phyloP scores from a whole-genome alignment of 2,797 vertebrate genomes.

The Notoglanidium macrostoma region DNA sequence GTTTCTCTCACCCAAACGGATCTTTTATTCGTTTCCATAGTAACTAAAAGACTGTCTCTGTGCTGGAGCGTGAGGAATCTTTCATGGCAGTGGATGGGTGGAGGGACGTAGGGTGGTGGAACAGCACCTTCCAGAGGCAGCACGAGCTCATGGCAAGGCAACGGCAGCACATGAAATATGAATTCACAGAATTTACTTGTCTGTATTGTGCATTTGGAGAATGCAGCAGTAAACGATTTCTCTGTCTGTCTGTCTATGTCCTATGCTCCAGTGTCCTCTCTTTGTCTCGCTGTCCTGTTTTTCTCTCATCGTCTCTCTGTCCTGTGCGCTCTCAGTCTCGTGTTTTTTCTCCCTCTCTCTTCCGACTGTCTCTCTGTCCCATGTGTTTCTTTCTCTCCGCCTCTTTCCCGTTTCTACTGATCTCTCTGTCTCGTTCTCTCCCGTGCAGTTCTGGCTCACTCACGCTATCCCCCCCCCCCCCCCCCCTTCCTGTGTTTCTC shows the following conservation, averaged over 20 bases:
- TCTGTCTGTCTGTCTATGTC: neutral
- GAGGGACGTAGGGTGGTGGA: constrained; percentile 42
- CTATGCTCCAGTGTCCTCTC: neutral
- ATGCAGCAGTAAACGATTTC: neutral
- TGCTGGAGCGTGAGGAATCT: constrained; percentile 61
- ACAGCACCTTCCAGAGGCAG: constrained; percentile 61
- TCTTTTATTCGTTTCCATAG: constrained; percentile 68
- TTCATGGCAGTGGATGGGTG: constrained; percentile 57
- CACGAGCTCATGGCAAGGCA: constrained; percentile 26
- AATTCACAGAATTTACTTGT: constrained; percentile 1
- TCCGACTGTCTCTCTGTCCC: neutral
- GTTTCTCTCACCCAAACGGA: constrained; percentile 63
- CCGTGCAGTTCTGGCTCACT: neutral
- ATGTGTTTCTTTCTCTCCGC: neutral
- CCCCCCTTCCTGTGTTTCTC: neutral
- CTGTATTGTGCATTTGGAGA: constrained; percentile 9
- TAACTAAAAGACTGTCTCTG: constrained; percentile 67
- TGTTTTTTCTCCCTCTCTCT: constrained; percentile 17
- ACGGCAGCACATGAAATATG: constrained; percentile 8
- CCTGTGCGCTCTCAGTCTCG: constrained; percentile 34
- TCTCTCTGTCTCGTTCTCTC: neutral
- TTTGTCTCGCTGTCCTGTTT: neutral
- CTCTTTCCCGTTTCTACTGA: constrained; percentile 12
- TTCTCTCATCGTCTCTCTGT: neutral
- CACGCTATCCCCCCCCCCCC: neutral